A percentile compares a stretch with the other conserved stretches of the same genome.
Evolutionary conservation across 2,113 vertebrate genomes (phyloP).

Genomic region (Gopherus flavomarginatus): DNA sequence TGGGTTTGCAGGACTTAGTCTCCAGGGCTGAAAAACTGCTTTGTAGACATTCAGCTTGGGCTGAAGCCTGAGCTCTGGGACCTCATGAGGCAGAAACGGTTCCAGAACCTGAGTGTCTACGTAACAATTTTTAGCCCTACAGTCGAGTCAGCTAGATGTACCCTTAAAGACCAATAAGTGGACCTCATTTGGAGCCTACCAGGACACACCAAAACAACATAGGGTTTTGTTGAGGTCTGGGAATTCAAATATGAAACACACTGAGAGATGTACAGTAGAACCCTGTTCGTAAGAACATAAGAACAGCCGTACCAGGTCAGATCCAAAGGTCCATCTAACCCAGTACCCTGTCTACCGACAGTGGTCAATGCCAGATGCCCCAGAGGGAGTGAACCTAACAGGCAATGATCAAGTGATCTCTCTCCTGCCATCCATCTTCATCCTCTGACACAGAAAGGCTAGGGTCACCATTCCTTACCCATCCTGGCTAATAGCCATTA

Average conservation of each 20-base stretch:
- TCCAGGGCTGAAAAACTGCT: not conserved
- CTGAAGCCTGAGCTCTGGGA: not conserved
- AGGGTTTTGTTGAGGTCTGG: not conserved
- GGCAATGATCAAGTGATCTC: no score
- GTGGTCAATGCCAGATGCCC: no score
- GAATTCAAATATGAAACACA: not conserved
- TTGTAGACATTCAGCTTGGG: not conserved
- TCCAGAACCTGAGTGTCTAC: not conserved
- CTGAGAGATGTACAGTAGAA: rapidly evolving
- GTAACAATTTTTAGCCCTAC: not conserved
- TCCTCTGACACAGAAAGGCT: no score
- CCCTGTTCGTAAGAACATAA: not conserved
- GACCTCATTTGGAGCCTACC: rapidly evolving
- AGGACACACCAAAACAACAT: no score
- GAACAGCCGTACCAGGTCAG: no score
- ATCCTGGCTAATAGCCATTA: no score
- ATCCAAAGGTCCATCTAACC: no score
- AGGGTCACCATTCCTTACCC: no score
- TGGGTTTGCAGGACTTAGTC: not conserved
- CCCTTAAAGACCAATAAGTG: no score
- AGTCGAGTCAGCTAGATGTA: not conserved
- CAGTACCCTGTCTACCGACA: no score
- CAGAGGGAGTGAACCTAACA: no score
- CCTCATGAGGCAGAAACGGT: not conserved
- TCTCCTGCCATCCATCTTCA: no score